phyloP scores from a whole-genome alignment of 2,113 vertebrate genomes.

The Prolemur simus region DNA sequence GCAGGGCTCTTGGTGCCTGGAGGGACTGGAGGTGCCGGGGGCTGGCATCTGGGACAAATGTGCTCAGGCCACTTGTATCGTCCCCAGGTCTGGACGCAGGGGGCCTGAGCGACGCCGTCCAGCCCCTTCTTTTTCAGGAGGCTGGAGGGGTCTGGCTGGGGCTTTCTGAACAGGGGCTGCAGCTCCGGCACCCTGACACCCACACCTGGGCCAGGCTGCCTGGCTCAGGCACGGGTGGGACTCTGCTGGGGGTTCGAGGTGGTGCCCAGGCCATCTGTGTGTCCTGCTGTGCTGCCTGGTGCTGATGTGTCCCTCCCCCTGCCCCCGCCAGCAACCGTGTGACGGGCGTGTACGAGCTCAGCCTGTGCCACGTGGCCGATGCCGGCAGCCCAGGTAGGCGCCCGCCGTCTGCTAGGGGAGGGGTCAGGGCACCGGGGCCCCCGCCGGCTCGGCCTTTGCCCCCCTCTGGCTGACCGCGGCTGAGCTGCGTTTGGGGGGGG shows the following conservation, averaged over 20 bases:
- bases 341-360: conserved; percentile 96
- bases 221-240: accelerated
- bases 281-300: accelerated
- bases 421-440: not conserved
- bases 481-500: too few relatives aligned
- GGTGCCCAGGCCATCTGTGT: accelerated
- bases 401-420: too few relatives aligned
- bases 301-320: accelerated
- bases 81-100: not conserved
- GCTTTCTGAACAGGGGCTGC: accelerated
- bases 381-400: conserved; percentile 94
- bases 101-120: not conserved
- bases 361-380: conserved; percentile 93
- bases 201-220: accelerated
- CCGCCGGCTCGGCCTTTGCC: not conserved
- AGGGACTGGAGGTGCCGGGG: accelerated
- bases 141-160: accelerated
- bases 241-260: accelerated
- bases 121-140: not conserved
- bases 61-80: too few relatives aligned
- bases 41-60: not conserved
- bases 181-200: accelerated
- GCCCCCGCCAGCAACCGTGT: conserved; percentile 90
- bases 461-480: accelerated
- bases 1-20: not conserved